A percentile compares a stretch with the other conserved stretches of the same genome.
Evolutionary conservation across 2,113 vertebrate genomes (phyloP).

Genomic region (Thamnophis sirtalis): DNA sequence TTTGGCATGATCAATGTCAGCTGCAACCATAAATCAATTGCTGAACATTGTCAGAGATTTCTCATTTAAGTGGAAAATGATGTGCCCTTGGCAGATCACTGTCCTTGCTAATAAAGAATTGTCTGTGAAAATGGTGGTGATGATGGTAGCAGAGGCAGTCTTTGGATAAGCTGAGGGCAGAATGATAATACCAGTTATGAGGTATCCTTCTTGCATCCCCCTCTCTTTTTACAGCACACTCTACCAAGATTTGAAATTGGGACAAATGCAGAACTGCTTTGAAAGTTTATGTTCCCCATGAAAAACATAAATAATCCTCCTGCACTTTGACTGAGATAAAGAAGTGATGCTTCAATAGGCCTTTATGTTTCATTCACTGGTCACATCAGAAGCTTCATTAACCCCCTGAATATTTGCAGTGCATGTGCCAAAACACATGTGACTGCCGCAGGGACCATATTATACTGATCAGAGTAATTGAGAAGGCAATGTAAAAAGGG

Average conservation of each 20-base stretch:
- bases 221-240: neutral
- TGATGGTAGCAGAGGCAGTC: neutral
- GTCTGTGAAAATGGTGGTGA: constrained; percentile 6
- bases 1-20: constrained; percentile 48
- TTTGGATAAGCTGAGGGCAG: neutral
- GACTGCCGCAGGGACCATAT: neutral
- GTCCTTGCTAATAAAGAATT: constrained; percentile 57
- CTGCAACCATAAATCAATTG: constrained; percentile 61
- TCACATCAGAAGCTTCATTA: neutral
- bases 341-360: constrained; percentile 1
- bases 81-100: constrained; percentile 21
- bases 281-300: neutral
- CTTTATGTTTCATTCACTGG: neutral
- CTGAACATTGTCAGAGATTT: constrained; percentile 55
- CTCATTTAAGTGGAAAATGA: constrained; percentile 39
- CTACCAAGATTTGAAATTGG: neutral
- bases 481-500: constrained; percentile 7
- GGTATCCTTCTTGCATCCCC: neutral
- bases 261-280: neutral
- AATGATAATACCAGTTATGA: neutral
- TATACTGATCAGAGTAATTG: neutral
- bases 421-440: neutral
- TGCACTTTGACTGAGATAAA: constrained; percentile 13
- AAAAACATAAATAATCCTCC: constrained; percentile 18
- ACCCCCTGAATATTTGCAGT: neutral